phyloP scores from a whole-genome alignment of 1,140 invertebrate genomes.

The Zaprionus kolodkinae region DNA sequence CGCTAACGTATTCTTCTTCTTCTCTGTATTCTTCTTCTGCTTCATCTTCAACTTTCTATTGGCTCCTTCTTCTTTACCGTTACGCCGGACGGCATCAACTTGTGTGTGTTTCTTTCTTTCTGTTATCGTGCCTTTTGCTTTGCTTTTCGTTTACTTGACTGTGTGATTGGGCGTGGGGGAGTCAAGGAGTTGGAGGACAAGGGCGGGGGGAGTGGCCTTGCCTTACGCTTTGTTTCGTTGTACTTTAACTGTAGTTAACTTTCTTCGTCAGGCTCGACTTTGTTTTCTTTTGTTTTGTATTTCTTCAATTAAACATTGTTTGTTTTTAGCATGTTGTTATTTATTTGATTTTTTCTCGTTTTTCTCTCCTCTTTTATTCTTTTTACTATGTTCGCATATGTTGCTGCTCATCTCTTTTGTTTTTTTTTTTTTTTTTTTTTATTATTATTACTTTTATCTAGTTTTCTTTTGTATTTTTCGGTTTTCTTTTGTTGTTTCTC shows the following conservation, averaged over 20 bases:
- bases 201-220: slow-evolving; percentile 1
- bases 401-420: slow-evolving; percentile 25
- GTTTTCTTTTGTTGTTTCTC: slow-evolving; percentile 46
- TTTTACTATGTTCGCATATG: slow-evolving; percentile 43
- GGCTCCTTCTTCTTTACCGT: slow-evolving; percentile 10
- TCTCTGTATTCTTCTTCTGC: not conserved
- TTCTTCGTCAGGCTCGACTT: slow-evolving; percentile 31
- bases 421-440: not conserved
- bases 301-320: slow-evolving; percentile 44
- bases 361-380: slow-evolving; percentile 36
- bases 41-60: not conserved
- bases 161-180: too few species aligned
- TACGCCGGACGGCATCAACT: slow-evolving; percentile 46
- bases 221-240: slow-evolving; percentile 57
- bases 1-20: not conserved
- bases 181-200: not conserved
- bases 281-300: slow-evolving; percentile 10
- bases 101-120: slow-evolving; percentile 4
- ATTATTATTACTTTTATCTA: slow-evolving; percentile 33
- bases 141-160: not conserved
- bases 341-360: slow-evolving; percentile 50
- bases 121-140: not conserved
- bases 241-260: slow-evolving; percentile 72
- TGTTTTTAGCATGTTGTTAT: slow-evolving; percentile 47
- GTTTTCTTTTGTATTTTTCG: slow-evolving; percentile 43